Conservation (phyloP, 1,140 invertebrate genomes). For the Bathynomus jamesi region DNA sequence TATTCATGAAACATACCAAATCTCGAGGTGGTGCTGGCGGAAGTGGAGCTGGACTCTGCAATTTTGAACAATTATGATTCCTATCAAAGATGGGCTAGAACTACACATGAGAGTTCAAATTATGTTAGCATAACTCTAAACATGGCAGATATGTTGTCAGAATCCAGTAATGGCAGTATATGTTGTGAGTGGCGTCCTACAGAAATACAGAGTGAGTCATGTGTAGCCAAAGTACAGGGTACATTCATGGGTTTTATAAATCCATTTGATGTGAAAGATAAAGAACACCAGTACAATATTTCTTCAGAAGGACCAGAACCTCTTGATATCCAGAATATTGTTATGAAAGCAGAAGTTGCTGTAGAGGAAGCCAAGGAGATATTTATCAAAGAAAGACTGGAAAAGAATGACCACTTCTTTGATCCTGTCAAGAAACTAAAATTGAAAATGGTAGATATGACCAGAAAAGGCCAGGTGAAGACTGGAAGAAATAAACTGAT, state of each 20-base stretch:
- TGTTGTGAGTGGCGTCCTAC: too few relatives aligned
- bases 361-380: background rate
- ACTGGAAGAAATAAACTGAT: slow-evolving; percentile 3
- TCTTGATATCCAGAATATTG: too few relatives aligned
- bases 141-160: background rate
- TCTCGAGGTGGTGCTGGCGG: background rate
- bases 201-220: too few relatives aligned
- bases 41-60: background rate
- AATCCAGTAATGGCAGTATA: too few relatives aligned
- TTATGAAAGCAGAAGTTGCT: background rate
- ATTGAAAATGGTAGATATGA: background rate
- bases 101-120: background rate
- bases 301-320: background rate
- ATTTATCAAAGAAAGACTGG: background rate
- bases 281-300: background rate
- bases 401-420: slow-evolving; percentile 3
- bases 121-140: background rate
- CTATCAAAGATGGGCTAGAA: background rate
- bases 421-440: background rate
- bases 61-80: background rate
- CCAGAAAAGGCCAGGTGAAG: background rate
- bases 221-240: background rate
- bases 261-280: background rate
- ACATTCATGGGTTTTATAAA: background rate
- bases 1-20: slow-evolving; percentile 3